A percentile compares a stretch with the other conserved stretches of the same genome.
These are phyloP conservation scores for Cyclopterus lumpus DNA, from an alignment of 2,797 vertebrate species.

Conservation along the genomic window DNA sequence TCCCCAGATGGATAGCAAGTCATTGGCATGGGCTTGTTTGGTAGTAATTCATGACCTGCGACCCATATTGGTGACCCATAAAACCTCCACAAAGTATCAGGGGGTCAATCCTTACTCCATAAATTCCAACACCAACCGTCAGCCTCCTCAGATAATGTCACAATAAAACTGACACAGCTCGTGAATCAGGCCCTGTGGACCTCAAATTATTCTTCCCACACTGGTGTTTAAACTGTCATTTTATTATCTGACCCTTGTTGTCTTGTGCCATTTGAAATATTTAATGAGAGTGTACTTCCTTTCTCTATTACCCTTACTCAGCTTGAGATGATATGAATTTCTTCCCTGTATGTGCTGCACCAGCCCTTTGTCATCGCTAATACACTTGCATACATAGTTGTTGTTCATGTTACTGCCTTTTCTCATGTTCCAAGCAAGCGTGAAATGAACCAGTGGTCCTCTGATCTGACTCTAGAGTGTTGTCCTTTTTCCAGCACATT, in stretches of 20 bases:
- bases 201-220: conserved; percentile 54
- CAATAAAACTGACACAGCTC: conserved; percentile 71
- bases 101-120: conserved; percentile 71
- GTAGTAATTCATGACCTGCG: conserved; percentile 76
- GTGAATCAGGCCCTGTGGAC: conserved; percentile 66
- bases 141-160: conserved; percentile 60
- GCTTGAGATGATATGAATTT: not conserved
- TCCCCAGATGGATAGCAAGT: conserved; percentile 57
- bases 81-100: conserved; percentile 65
- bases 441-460: conserved; percentile 21
- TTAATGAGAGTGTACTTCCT: conserved; percentile 20
- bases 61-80: conserved; percentile 74
- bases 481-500: conserved; percentile 38
- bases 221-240: conserved; percentile 61
- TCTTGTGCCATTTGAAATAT: conserved; percentile 54
- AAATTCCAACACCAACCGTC: conserved; percentile 71
- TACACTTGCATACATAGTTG: not conserved
- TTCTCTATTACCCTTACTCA: conserved; percentile 5
- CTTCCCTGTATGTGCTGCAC: not conserved
- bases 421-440: conserved; percentile 1
- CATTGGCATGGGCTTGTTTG: conserved; percentile 68
- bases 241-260: conserved; percentile 50
- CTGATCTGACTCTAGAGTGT: conserved; percentile 17
- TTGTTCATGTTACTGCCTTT: conserved; percentile 7
- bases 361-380: not conserved